Percentiles rank a stretch among this genome's conserved stretches.
Conservation (phyloP, 1,140 invertebrate species). For the Triops cancriformis region DNA sequence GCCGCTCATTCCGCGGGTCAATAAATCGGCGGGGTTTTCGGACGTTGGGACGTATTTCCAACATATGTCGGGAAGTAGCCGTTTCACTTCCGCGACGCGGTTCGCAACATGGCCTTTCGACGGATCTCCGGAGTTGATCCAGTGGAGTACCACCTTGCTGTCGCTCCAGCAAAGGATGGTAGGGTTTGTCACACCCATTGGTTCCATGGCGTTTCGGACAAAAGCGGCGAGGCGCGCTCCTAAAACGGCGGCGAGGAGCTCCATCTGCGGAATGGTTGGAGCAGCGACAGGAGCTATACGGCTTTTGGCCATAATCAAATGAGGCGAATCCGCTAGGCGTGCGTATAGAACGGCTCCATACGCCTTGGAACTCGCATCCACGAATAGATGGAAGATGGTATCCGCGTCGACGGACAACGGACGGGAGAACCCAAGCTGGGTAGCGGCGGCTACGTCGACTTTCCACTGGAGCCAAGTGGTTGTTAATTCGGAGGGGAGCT, state of each 20-base stretch:
- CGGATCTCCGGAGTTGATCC: no score
- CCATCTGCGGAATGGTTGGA: no score
- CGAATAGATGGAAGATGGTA: no score
- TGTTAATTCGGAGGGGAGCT: constrained; percentile 31
- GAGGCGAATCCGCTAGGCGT: no score
- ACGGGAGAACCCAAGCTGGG: neutral
- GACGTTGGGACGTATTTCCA: no score
- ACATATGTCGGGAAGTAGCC: constrained; percentile 18
- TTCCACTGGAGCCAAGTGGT: neutral
- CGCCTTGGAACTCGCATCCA: constrained; percentile 25
- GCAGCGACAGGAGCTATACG: no score
- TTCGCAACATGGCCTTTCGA: constrained; percentile 34
- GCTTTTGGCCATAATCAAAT: no score
- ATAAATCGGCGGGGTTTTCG: no score
- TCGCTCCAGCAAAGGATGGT: constrained; percentile 34
- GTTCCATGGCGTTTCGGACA: neutral
- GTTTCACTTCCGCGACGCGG: constrained; percentile 31
- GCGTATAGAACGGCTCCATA: no score
- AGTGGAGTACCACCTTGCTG: no score
- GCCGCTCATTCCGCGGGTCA: no score
- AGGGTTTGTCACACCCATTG: neutral
- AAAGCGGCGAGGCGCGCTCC: constrained; percentile 26
- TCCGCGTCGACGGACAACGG: neutral
- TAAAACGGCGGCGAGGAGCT: no score
- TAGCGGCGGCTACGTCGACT: neutral